Base-by-base conservation (phyloP, 37 sponge, comb jelly and placozoan genomes). In the Ianthella basta region DNA sequence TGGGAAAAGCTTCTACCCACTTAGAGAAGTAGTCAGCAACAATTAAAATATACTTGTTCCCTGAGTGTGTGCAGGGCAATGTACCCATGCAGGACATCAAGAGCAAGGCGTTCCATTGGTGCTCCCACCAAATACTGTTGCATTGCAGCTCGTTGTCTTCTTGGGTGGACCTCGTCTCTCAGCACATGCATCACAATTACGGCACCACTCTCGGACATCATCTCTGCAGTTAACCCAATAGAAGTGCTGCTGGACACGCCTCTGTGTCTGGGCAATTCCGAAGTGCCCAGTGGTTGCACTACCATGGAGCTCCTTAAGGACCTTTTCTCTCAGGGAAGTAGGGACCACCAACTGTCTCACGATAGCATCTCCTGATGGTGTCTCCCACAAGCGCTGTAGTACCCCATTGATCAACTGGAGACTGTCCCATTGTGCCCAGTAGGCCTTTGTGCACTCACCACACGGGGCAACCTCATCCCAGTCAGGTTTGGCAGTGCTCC, bases 81-180 rank as follows among this genome's bases (percentile, higher is more conserved):
- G 85, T 73, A 4, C 85, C 85, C 32, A n/a, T n/a, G n/a, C n/a
- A 84, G 38, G 20, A 84, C 34, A 37, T 84, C 74, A 20, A 84
- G 18, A 37, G 85, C 85, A 57, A 84, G 60, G n/a, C 85, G 59
- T 38, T 84, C 74, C 73, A 84, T 72, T n/a, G 85, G 85, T 59
- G 85, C 16, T 25, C 85, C 75, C 41, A 24, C 74, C 16, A 21
- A 19, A 32, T 70, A 72, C 23, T 70, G 16, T 33, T 55, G 15
- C 85, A 84, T 84, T 53, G 75, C 66, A 55, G 60, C 75, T 56
- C 57, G 16, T 0, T 14, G 36, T 32, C 60, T 72, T n/a, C n/a
- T 40, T 24, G 34, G n/a, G 40, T n/a, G 85, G 61, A 3, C 74
- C 74, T 70, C 38, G 55, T 20, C 60, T 53, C 20, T n/a, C 36